phyloP scores from a whole-genome alignment of 2,797 vertebrate species.

The Cynodonichthys magdalenae region DNA sequence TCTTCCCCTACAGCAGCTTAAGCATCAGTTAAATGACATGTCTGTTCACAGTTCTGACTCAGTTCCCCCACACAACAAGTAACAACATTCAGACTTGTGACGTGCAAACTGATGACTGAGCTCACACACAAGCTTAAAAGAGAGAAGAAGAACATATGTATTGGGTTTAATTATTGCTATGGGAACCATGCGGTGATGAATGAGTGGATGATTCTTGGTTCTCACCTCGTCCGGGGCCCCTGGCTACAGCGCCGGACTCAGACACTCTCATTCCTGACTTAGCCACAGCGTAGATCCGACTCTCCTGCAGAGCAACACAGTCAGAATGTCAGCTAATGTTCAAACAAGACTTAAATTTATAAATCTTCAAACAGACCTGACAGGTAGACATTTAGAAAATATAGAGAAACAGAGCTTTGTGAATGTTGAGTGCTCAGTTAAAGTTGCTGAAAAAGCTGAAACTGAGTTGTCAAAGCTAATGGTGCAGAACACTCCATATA shows the following conservation, averaged over 20 bases:
- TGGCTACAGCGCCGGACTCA: constrained; percentile 77
- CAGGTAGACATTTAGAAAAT: too few species aligned
- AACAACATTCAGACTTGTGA: constrained; percentile 15
- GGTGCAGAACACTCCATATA: too few species aligned
- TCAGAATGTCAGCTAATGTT: neutral
- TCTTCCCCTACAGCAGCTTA: constrained; percentile 5
- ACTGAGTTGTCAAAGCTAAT: too few species aligned
- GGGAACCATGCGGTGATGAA: constrained; percentile 4
- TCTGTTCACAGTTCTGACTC: constrained; percentile 39
- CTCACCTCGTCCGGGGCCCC: constrained; percentile 82
- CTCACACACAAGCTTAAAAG: neutral
- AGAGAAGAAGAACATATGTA: neutral
- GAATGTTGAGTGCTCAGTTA: too few species aligned
- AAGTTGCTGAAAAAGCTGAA: too few species aligned
- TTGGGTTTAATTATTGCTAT: neutral
- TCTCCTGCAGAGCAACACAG: constrained; percentile 83
- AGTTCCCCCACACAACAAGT: constrained; percentile 13
- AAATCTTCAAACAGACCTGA: neutral
- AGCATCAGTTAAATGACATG: constrained; percentile 52
- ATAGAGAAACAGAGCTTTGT: too few species aligned
- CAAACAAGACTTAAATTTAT: neutral
- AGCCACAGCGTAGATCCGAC: constrained; percentile 93
- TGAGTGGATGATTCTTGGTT: neutral
- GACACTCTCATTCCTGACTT: constrained; percentile 93
- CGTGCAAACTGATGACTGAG: constrained; percentile 5